Conservation (phyloP, 1,140 invertebrate species). For the Sitophilus oryzae region DNA sequence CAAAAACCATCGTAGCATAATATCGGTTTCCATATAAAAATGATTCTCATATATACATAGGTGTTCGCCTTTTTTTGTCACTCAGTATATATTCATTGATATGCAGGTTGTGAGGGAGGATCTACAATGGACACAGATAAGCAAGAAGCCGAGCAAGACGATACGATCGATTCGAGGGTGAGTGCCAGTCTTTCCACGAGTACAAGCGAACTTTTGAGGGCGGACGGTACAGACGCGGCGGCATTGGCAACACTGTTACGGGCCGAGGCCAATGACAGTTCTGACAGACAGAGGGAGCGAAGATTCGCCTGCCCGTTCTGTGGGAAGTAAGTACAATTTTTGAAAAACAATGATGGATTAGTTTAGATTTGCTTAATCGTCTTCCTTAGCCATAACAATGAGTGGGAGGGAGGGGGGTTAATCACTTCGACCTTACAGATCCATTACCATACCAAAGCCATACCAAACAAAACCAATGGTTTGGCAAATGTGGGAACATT, state of each 20-base stretch:
- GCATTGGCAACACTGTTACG: conserved; percentile 41
- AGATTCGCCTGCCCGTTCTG: conserved; percentile 80
- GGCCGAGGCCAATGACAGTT: conserved; percentile 55
- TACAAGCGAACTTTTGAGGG: conserved; percentile 36
- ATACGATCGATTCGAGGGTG: conserved; percentile 58
- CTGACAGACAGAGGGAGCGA: conserved; percentile 59
- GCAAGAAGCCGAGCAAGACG: conserved; percentile 54
- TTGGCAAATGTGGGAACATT: too few species aligned
- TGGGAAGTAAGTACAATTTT: conserved; percentile 59
- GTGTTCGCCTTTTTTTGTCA: too few species aligned
- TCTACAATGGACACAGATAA: conserved; percentile 39
- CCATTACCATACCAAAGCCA: too few species aligned
- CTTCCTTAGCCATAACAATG: too few species aligned
- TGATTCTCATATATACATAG: neutral
- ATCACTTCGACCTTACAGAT: too few species aligned
- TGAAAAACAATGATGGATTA: too few species aligned
- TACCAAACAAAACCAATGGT: too few species aligned
- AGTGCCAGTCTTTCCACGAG: conserved; percentile 43
- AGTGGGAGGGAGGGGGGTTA: too few species aligned
- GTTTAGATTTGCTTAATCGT: too few species aligned
- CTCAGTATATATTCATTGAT: neutral
- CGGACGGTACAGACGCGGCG: conserved; percentile 19
- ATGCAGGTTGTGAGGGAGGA: conserved; percentile 28
- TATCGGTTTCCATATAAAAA: too few species aligned
- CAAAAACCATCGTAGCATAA: too few species aligned